Evolutionary conservation across 2,113 vertebrate species (phyloP).

Genomic region (Onychorhynchus coronatus): DNA sequence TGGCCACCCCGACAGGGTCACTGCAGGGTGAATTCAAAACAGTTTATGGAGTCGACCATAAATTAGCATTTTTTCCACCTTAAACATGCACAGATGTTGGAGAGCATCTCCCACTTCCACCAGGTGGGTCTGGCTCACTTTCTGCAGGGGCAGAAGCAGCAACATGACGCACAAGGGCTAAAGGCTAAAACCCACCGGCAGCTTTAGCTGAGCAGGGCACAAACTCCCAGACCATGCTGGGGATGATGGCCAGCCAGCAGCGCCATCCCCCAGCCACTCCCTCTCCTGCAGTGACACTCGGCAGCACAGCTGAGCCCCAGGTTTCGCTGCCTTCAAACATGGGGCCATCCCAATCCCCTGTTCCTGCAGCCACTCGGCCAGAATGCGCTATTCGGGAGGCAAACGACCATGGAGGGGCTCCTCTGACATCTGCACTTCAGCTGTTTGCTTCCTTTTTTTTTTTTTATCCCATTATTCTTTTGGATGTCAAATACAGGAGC

Average conservation of each 20-base stretch:
- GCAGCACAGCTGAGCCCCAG: neutral
- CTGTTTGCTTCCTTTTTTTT: neutral
- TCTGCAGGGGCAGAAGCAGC: neutral
- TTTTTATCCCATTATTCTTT: neutral
- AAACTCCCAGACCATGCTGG: neutral
- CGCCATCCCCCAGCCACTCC: neutral
- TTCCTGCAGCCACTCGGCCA: neutral
- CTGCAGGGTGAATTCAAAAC: neutral
- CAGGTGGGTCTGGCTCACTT: rapidly evolving
- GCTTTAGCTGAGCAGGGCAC: neutral
- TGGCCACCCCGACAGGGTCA: neutral
- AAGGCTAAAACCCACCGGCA: neutral
- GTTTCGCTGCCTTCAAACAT: neutral
- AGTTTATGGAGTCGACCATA: neutral
- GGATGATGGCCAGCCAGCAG: neutral
- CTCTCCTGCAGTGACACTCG: neutral
- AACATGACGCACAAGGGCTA: neutral
- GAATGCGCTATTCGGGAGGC: neutral
- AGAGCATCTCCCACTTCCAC: neutral
- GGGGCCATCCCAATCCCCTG: rapidly evolving
- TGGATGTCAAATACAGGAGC: neutral
- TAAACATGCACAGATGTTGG: rapidly evolving
- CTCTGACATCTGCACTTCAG: neutral
- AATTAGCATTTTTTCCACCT: neutral
- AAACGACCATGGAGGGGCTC: neutral